Conservation (phyloP, 2,888 invertebrate genomes). For the Pantelozetes paolii region DNA sequence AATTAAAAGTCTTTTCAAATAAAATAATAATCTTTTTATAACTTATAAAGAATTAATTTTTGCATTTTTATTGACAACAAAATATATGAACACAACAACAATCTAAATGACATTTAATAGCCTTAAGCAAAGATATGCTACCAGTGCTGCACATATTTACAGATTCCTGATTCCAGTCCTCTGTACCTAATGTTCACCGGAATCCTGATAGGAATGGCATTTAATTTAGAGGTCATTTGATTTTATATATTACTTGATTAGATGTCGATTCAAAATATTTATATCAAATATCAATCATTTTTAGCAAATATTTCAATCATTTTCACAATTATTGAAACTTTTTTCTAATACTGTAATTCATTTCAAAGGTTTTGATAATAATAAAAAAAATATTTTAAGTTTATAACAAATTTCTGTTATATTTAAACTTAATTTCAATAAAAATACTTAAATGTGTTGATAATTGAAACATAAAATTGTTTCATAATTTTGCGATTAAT, state of each 20-base stretch:
- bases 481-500: no score
- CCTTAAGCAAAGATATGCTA: neutral
- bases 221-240: conserved; percentile 20
- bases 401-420: no score
- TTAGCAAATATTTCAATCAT: no score
- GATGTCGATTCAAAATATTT: neutral
- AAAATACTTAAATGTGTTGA: no score
- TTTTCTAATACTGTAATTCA: no score
- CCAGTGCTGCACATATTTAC: neutral
- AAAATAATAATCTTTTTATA: conserved; percentile 3
- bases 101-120: conserved; percentile 24
- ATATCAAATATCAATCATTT: no score
- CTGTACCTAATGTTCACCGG: neutral
- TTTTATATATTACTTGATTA: neutral
- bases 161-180: no score
- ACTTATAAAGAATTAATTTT: neutral
- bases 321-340: no score
- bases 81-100: conserved; percentile 3
- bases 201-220: neutral
- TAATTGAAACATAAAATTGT: no score
- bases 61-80: conserved; percentile 10
- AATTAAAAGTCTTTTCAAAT: neutral
- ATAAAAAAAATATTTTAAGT: no score
- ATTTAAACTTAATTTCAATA: no score
- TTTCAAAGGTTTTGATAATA: no score